Conservation (phyloP, 2,888 invertebrate species). For the Dynastes hyllus region DNA sequence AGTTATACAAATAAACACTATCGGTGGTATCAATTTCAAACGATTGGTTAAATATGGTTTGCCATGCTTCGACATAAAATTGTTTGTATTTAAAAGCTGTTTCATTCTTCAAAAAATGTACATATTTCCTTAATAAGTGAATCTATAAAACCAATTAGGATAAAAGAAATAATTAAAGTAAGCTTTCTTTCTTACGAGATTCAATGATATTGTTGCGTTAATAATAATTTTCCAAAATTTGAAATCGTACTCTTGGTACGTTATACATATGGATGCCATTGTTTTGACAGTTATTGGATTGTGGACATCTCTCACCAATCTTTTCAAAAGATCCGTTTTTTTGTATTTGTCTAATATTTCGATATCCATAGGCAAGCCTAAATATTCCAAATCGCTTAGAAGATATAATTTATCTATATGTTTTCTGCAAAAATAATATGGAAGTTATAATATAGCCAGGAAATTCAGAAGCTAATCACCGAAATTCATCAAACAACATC, state of each 20-base stretch:
- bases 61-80: constrained; percentile 65
- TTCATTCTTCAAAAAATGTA: constrained; percentile 61
- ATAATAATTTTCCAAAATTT: constrained; percentile 58
- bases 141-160: constrained; percentile 57
- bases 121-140: constrained; percentile 61
- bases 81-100: constrained; percentile 57
- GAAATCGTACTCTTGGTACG: constrained; percentile 61
- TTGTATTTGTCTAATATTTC: constrained; percentile 59
- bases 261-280: constrained; percentile 64
- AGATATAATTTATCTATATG: constrained; percentile 63
- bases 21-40: constrained; percentile 56
- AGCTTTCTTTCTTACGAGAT: constrained; percentile 60
- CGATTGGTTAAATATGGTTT: constrained; percentile 61
- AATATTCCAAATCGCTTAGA: constrained; percentile 62
- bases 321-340: constrained; percentile 62
- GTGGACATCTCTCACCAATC: constrained; percentile 59
- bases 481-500: constrained; percentile 58
- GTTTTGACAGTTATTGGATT: constrained; percentile 60
- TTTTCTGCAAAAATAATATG: constrained; percentile 59
- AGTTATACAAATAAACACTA: constrained; percentile 52
- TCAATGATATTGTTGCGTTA: constrained; percentile 57
- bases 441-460: constrained; percentile 18
- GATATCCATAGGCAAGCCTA: constrained; percentile 62
- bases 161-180: not conserved
- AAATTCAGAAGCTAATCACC: constrained; percentile 57